These are phyloP conservation scores for Palythoa caribaeorum DNA, from an alignment of 92 coral and sea anemone species.

Conservation along the genomic window DNA sequence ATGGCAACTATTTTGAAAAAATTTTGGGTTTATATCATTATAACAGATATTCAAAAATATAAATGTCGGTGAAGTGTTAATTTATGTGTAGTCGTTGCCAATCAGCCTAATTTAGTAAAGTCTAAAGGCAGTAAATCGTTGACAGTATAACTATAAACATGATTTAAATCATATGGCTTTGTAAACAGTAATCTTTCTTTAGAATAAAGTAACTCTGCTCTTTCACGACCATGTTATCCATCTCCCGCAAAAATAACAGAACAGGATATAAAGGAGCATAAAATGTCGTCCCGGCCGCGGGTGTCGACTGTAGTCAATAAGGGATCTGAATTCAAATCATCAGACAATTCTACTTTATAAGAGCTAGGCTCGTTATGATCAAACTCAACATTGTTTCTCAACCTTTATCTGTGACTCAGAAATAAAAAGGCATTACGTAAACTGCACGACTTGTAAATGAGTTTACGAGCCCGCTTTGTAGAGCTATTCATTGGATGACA, in stretches of 20 bases:
- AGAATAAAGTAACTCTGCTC: background rate
- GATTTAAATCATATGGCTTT: background rate
- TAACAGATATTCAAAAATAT: background rate
- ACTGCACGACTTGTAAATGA: background rate
- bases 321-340: background rate
- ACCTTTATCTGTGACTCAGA: background rate
- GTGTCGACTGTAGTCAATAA: background rate
- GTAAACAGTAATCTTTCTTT: background rate
- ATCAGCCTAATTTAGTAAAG: background rate
- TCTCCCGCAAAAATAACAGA: background rate
- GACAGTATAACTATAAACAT: background rate
- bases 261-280: background rate
- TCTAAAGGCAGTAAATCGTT: background rate
- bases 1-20: background rate
- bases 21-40: background rate
- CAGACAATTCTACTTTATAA: background rate
- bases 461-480: background rate
- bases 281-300: background rate
- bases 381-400: background rate
- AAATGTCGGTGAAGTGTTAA: background rate
- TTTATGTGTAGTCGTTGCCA: background rate
- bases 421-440: constrained; percentile 1
- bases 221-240: background rate
- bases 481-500: constrained; percentile 5
- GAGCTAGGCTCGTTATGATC: background rate